Percentiles rank a stretch among this genome's conserved stretches.
These are phyloP conservation scores for Nilaparvata lugens DNA, from an alignment of 1,140 invertebrate genomes.

Conservation along the genomic window DNA sequence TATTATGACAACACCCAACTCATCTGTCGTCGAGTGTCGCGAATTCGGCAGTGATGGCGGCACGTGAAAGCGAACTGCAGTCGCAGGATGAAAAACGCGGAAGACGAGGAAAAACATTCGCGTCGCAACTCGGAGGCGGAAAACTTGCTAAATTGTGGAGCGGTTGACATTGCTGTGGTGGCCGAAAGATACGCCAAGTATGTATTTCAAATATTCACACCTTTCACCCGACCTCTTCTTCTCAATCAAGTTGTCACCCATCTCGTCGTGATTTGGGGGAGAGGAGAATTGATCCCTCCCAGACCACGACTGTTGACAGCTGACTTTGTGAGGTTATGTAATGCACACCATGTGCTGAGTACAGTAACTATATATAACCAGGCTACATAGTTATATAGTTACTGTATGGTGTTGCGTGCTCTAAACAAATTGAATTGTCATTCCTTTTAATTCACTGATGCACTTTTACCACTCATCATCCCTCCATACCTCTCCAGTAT, in stretches of 20 bases:
- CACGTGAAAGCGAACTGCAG: background rate
- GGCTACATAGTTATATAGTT: too few relatives aligned
- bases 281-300: background rate
- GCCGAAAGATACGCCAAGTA: background rate
- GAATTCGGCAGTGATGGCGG: background rate
- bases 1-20: background rate
- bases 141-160: background rate
- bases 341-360: too few relatives aligned
- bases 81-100: background rate
- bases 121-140: background rate
- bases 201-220: background rate
- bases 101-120: slow-evolving; percentile 1
- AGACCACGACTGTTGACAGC: background rate
- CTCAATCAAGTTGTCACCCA: background rate
- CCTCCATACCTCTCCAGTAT: too few relatives aligned
- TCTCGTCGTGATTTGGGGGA: background rate
- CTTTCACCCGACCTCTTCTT: background rate
- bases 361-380: too few relatives aligned
- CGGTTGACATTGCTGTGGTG: background rate
- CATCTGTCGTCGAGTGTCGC: background rate
- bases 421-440: too few relatives aligned
- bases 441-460: too few relatives aligned
- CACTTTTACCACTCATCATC: too few relatives aligned
- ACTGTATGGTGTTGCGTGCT: too few relatives aligned
- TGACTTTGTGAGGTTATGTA: background rate